A percentile compares a stretch with the other conserved stretches of the same genome.
Conservation (phyloP, 2,113 vertebrate species). For the Grus americana region DNA sequence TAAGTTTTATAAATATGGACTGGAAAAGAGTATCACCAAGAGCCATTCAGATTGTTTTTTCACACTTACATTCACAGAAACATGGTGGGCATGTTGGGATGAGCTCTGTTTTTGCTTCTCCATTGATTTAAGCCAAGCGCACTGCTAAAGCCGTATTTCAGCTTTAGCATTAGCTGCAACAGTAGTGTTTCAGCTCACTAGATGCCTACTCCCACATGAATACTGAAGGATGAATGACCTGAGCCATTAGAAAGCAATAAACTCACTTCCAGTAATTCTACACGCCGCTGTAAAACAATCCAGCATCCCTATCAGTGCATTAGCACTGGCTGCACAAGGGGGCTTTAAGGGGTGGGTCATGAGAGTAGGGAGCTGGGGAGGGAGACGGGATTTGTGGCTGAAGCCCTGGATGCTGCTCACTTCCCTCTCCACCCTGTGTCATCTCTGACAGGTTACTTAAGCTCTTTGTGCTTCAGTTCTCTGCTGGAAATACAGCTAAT, state of each 20-base stretch:
- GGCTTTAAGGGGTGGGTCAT: not conserved
- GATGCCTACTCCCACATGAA: not conserved
- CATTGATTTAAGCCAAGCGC: not conserved
- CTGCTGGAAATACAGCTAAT: not conserved
- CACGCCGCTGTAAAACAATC: accelerated
- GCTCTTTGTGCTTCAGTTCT: not conserved
- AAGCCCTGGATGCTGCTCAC: not conserved
- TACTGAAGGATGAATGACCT: not conserved
- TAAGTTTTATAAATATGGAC: not conserved
- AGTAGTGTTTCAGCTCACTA: not conserved
- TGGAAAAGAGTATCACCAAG: not conserved
- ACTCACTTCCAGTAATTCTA: not conserved
- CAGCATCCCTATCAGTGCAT: not conserved
- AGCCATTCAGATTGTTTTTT: not conserved
- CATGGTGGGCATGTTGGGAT: not conserved
- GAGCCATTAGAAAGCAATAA: not conserved
- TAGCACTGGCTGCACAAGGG: not conserved
- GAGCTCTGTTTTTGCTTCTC: not conserved
- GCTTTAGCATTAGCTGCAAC: not conserved
- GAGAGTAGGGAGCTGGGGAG: not conserved
- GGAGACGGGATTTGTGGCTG: not conserved
- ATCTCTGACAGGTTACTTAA: not conserved
- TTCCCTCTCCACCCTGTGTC: not conserved
- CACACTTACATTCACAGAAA: not conserved
- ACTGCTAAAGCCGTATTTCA: not conserved